These are phyloP conservation scores for Gorsachius magnificus DNA, from an alignment of 2,797 vertebrate species.

Conservation along the genomic window DNA sequence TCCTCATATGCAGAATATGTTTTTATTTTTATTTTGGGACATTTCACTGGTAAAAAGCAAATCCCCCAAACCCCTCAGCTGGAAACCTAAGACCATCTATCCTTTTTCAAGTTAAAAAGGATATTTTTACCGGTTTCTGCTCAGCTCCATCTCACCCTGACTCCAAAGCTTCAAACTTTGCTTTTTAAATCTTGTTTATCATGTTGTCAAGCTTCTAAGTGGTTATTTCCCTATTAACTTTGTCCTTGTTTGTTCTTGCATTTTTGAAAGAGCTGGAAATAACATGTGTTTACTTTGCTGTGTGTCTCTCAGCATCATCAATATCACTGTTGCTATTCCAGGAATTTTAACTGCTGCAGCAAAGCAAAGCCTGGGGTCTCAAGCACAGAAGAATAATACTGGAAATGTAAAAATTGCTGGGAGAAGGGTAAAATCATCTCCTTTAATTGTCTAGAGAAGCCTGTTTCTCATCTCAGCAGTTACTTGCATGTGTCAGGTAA, in stretches of 20 bases:
- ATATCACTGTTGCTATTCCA: slow-evolving; percentile 58
- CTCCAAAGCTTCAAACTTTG: slow-evolving; percentile 27
- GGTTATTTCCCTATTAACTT: slow-evolving; percentile 69
- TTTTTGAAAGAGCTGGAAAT: slow-evolving; percentile 67
- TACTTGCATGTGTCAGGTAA: neutral
- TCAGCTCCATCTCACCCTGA: neutral
- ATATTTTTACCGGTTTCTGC: neutral
- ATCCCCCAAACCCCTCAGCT: neutral
- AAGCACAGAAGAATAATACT: neutral
- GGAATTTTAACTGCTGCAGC: slow-evolving; percentile 61
- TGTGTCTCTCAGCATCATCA: slow-evolving; percentile 49
- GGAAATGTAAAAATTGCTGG: neutral
- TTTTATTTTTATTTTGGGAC: slow-evolving; percentile 13
- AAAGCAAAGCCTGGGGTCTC: slow-evolving; percentile 20
- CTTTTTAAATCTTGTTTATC: slow-evolving; percentile 57
- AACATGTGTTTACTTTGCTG: slow-evolving; percentile 65
- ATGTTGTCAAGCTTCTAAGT: slow-evolving; percentile 52
- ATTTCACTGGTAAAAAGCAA: neutral
- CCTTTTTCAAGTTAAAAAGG: neutral
- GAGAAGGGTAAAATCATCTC: neutral
- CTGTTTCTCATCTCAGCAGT: slow-evolving; percentile 1
- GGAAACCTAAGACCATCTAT: neutral
- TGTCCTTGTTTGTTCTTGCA: slow-evolving; percentile 67
- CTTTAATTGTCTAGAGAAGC: neutral
- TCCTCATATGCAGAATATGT: neutral